Evolutionary conservation across 2,888 invertebrate genomes (phyloP).

Genomic region (Lasioglossum marginatum): DNA sequence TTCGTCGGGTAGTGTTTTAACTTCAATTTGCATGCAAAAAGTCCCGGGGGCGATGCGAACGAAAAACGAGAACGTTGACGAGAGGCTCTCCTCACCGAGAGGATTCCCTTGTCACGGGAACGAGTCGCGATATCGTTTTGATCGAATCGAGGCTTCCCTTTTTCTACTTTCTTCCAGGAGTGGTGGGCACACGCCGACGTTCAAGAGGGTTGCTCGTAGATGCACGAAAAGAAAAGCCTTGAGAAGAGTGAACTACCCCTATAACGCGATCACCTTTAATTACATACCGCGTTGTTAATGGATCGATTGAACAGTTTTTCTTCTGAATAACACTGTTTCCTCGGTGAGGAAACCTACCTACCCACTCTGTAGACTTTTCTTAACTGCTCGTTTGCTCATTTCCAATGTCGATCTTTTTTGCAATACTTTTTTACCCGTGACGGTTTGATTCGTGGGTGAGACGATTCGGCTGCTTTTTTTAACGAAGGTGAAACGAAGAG

Average conservation of each 20-base stretch:
- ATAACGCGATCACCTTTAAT: not conserved
- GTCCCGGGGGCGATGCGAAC: conserved; percentile 23
- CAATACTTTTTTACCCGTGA: not conserved
- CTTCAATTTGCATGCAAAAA: conserved; percentile 71
- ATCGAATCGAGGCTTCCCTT: conserved; percentile 41
- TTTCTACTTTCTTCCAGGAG: not conserved
- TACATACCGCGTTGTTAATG: conserved; percentile 3
- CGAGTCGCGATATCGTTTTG: conserved; percentile 46
- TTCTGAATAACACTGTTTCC: not conserved
- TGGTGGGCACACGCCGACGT: not conserved
- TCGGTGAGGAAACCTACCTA: not conserved
- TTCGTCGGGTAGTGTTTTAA: conserved; percentile 41
- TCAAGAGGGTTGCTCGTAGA: conserved; percentile 28
- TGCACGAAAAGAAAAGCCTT: conserved; percentile 2
- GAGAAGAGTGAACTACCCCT: not conserved
- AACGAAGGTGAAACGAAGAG: not conserved
- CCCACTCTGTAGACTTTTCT: not conserved
- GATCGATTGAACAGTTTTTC: not conserved
- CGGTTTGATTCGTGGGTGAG: not conserved
- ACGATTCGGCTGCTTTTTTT: not conserved
- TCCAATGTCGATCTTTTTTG: not conserved
- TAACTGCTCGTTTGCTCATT: not conserved
- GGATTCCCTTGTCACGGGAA: conserved; percentile 32
- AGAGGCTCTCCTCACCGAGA: conserved; percentile 22
- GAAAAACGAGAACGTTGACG: conserved; percentile 17